phyloP scores from a whole-genome alignment of 2,113 vertebrate genomes.

The Apodemus sylvaticus region DNA sequence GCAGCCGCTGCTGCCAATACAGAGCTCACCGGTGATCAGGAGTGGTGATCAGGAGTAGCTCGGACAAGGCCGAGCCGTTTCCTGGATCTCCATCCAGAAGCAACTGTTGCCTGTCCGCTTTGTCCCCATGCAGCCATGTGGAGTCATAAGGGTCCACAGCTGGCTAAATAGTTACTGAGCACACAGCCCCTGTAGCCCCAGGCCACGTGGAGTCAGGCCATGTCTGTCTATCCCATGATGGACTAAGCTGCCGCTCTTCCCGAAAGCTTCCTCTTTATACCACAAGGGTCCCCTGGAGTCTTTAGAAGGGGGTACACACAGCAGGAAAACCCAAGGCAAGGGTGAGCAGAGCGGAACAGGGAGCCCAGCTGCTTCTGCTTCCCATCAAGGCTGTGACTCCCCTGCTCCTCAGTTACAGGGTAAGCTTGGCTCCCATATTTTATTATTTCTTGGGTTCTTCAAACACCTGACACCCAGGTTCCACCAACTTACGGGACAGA shows the following conservation, averaged over 20 bases:
- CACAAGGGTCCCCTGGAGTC: not conserved
- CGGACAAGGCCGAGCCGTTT: rapidly evolving
- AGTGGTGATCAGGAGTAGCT: not conserved
- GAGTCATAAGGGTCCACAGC: not conserved
- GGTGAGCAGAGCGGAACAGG: rapidly evolving
- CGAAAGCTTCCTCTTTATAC: not conserved
- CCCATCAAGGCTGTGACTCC: not conserved
- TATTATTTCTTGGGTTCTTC: no score
- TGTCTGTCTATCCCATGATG: no score
- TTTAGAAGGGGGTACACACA: not conserved
- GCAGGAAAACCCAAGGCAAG: not conserved
- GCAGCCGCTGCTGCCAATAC: no score
- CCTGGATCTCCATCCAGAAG: not conserved
- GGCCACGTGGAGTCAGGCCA: not conserved
- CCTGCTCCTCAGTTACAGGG: no score
- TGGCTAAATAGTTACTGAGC: not conserved
- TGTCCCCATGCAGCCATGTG: not conserved
- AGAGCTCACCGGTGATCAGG: no score
- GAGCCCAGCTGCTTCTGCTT: not conserved
- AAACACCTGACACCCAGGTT: not conserved
- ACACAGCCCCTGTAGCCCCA: not conserved
- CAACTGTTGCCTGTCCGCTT: not conserved
- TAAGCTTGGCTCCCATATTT: no score
- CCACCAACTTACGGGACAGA: not conserved
- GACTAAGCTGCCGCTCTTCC: not conserved